phyloP scores from a whole-genome alignment of 2,113 vertebrate genomes.

The Sander lucioperca region DNA sequence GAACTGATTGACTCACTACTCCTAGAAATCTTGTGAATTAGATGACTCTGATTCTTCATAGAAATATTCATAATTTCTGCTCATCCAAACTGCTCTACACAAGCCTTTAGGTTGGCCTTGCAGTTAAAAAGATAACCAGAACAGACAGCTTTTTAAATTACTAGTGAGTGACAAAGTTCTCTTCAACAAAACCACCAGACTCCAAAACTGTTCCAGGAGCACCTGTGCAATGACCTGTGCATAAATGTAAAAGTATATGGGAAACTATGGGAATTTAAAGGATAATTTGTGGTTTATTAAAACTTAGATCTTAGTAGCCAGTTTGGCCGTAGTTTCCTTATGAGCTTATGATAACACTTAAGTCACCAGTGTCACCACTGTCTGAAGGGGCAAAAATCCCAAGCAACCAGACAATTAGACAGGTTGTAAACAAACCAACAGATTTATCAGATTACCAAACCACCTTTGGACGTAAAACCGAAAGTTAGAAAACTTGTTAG shows the following conservation, averaged over 20 bases:
- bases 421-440: background rate
- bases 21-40: background rate
- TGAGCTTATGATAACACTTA: background rate
- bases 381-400: background rate
- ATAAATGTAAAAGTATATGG: background rate
- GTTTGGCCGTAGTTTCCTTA: no score
- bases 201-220: background rate
- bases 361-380: background rate
- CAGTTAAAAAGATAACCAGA: background rate
- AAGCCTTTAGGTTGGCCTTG: background rate
- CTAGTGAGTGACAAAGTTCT: background rate
- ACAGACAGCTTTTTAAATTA: background rate
- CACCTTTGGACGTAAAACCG: background rate
- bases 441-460: background rate
- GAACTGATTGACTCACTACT: conserved; percentile 11
- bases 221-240: no score
- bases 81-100: background rate
- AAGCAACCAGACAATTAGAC: background rate
- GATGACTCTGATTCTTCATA: conserved; percentile 16
- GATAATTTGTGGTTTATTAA: background rate
- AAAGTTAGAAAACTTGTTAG: background rate
- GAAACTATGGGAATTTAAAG: background rate
- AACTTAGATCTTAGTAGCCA: background rate
- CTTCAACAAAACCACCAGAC: background rate
- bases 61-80: background rate